A percentile compares a stretch with the other conserved stretches of the same genome.
phyloP scores from a whole-genome alignment of 2,888 invertebrate species.

The Monoplex corrugatus region DNA sequence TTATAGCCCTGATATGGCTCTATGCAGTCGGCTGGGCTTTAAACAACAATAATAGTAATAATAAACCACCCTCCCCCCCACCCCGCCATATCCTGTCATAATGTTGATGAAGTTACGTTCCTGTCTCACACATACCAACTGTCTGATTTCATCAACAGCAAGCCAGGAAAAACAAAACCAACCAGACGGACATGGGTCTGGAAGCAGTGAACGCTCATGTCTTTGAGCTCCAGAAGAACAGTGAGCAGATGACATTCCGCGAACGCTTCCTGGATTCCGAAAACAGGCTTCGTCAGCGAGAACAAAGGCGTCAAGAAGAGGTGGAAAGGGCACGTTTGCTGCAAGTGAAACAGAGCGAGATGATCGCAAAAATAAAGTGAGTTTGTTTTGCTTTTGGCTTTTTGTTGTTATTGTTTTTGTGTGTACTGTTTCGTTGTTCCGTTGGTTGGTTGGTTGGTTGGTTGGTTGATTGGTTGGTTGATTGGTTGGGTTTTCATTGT shows the following conservation, averaged over 20 bases:
- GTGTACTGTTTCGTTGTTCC: neutral
- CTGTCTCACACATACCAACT: conserved; percentile 81
- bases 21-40: too few species aligned
- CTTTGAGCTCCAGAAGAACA: conserved; percentile 77
- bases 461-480: too few species aligned
- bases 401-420: neutral
- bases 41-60: too few species aligned
- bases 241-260: conserved; percentile 78
- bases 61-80: too few species aligned
- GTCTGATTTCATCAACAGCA: conserved; percentile 71
- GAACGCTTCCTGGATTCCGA: conserved; percentile 78
- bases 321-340: conserved; percentile 75
- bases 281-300: conserved; percentile 67
- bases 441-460: too few species aligned
- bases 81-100: too few species aligned
- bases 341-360: conserved; percentile 78
- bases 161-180: neutral
- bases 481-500: too few species aligned
- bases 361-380: conserved; percentile 81
- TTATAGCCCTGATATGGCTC: too few species aligned
- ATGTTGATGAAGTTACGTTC: too few species aligned
- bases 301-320: conserved; percentile 72
- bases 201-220: conserved; percentile 74
- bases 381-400: conserved; percentile 50
- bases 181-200: conserved; percentile 78